phyloP scores from a whole-genome alignment of 2,113 vertebrate species.

The Puma concolor region DNA sequence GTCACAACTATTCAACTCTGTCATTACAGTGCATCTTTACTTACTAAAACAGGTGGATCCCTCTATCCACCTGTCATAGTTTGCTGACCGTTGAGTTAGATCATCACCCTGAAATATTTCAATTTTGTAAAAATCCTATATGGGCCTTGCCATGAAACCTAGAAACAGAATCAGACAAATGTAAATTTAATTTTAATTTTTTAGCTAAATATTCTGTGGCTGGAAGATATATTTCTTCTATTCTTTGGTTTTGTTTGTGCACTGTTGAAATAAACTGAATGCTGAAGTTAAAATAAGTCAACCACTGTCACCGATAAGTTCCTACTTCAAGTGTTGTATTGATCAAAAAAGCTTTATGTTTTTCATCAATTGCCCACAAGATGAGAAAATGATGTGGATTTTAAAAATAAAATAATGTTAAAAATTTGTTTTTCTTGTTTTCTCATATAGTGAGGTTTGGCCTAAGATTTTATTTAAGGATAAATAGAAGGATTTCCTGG shows the following conservation, averaged over 20 bases:
- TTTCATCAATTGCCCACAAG: background rate
- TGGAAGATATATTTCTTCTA: background rate
- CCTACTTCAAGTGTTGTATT: background rate
- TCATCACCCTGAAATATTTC: background rate
- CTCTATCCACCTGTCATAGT: background rate
- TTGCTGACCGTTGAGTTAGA: background rate
- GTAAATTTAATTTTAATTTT: background rate
- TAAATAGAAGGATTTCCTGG: background rate
- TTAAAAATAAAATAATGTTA: constrained; percentile 34
- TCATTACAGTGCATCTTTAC: background rate
- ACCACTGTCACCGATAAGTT: background rate
- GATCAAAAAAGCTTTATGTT: background rate
- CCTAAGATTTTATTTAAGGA: background rate
- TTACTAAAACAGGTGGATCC: background rate
- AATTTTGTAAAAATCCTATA: background rate
- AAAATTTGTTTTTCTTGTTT: background rate
- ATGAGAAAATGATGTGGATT: background rate
- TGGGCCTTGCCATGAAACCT: background rate
- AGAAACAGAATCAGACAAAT: background rate
- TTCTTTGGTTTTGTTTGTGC: background rate
- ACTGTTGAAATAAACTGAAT: background rate
- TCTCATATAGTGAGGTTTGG: background rate
- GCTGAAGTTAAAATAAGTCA: background rate
- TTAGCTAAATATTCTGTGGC: background rate
- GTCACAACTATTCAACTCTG: background rate